Evolutionary conservation across 1,140 invertebrate species (phyloP).

Genomic region (Drosophila elegans): DNA sequence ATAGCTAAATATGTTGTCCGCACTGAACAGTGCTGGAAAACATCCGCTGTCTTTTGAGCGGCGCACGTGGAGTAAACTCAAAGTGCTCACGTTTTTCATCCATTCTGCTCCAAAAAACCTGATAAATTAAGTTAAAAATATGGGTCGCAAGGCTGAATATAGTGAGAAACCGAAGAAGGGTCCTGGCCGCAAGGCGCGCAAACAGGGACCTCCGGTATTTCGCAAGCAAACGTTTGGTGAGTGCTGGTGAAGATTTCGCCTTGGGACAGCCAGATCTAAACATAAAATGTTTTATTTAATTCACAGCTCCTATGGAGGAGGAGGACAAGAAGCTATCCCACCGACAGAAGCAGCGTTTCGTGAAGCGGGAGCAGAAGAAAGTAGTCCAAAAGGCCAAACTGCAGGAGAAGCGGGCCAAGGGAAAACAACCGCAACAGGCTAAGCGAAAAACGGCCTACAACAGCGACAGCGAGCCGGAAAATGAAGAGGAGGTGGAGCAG

Average conservation of each 20-base stretch:
- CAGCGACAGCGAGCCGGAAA: conserved; percentile 75
- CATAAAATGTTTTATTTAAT: conserved; percentile 5
- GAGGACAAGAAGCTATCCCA: conserved; percentile 88
- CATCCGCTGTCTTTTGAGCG: conserved; percentile 21
- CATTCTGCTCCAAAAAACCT: conserved; percentile 14
- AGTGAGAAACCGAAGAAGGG: conserved; percentile 90
- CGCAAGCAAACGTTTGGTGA: conserved; percentile 85
- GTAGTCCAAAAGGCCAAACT: conserved; percentile 85
- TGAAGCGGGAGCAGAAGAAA: conserved; percentile 88
- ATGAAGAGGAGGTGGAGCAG: conserved; percentile 39
- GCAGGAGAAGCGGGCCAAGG: conserved; percentile 78
- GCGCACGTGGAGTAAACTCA: conserved; percentile 36
- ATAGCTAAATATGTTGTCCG: not conserved
- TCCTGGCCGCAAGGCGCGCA: conserved; percentile 93
- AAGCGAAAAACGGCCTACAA: conserved; percentile 63
- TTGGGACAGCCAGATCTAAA: not conserved
- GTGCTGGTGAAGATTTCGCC: conserved; percentile 3
- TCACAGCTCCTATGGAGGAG: conserved; percentile 72
- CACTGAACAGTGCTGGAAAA: conserved; percentile 9
- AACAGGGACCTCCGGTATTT: conserved; percentile 92
- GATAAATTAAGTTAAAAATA: conserved; percentile 78
- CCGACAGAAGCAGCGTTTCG: conserved; percentile 89
- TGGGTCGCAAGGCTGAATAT: conserved; percentile 96
- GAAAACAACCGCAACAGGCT: conserved; percentile 44
- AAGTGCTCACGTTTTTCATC: conserved; percentile 36